phyloP scores from a whole-genome alignment of 2,113 vertebrate species.

The Cryptomyrus ogoouensis region DNA sequence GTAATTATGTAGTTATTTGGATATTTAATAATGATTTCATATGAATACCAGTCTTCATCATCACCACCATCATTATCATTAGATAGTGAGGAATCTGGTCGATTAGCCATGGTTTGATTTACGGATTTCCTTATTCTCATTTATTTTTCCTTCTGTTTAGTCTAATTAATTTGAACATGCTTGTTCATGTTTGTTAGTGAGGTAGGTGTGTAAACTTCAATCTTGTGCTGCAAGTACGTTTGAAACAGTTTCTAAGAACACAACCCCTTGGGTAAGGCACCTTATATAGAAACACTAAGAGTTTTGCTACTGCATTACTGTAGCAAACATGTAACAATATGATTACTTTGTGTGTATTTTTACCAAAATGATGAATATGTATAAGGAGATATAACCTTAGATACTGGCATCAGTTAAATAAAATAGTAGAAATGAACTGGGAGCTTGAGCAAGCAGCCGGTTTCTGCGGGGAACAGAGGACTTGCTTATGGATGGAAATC shows the following conservation, averaged over 20 bases:
- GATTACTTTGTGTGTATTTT: not conserved
- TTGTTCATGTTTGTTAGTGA: not conserved
- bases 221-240: not conserved
- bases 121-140: not conserved
- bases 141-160: not conserved
- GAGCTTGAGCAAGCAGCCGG: not conserved
- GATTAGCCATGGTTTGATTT: not conserved
- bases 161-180: not conserved
- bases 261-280: not conserved
- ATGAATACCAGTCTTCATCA: not conserved
- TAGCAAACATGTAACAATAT: not conserved
- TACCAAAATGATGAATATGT: not conserved
- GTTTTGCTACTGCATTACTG: not conserved
- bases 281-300: not conserved
- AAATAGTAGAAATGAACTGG: not conserved
- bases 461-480: not conserved
- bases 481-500: not conserved
- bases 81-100: not conserved
- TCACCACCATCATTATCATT: not conserved
- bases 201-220: not conserved
- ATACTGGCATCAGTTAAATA: not conserved
- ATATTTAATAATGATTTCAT: not conserved
- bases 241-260: not conserved
- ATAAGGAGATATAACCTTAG: not conserved
- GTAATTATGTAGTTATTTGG: not conserved